These are phyloP conservation scores for Lathronympha strigana DNA, from an alignment of 2,888 invertebrate genomes.

Conservation along the genomic window DNA sequence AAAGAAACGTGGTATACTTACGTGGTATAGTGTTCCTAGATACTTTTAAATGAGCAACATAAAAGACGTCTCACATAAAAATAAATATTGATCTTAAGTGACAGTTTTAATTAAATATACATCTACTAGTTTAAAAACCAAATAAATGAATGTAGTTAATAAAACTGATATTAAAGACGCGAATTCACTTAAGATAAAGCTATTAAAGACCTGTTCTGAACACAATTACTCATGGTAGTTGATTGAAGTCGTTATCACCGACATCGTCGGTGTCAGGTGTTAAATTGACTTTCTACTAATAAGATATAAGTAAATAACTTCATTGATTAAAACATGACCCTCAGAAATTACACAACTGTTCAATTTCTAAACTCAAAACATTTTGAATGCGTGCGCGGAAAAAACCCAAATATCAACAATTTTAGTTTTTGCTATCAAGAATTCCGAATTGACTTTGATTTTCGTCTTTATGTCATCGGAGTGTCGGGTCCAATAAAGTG, in stretches of 20 bases:
- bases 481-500: slow-evolving; percentile 38
- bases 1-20: not conserved
- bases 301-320: slow-evolving; percentile 52
- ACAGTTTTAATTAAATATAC: slow-evolving; percentile 7
- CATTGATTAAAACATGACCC: slow-evolving; percentile 58
- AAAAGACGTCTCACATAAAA: not conserved
- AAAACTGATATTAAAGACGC: slow-evolving; percentile 27
- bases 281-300: slow-evolving; percentile 61
- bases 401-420: slow-evolving; percentile 24
- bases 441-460: not conserved
- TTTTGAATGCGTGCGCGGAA: slow-evolving; percentile 34
- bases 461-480: slow-evolving; percentile 2
- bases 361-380: slow-evolving; percentile 55
- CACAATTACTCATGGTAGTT: slow-evolving; percentile 31
- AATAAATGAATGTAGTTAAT: slow-evolving; percentile 11
- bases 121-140: not conserved
- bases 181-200: slow-evolving; percentile 36
- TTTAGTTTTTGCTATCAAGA: slow-evolving; percentile 5
- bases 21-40: too few species aligned
- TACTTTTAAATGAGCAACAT: not conserved
- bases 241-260: slow-evolving; percentile 32
- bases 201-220: slow-evolving; percentile 23
- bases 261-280: slow-evolving; percentile 54
- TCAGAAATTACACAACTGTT: slow-evolving; percentile 57
- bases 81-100: not conserved